Conservation (phyloP, 2,113 vertebrate species). For the Burhinus bistriatus region DNA sequence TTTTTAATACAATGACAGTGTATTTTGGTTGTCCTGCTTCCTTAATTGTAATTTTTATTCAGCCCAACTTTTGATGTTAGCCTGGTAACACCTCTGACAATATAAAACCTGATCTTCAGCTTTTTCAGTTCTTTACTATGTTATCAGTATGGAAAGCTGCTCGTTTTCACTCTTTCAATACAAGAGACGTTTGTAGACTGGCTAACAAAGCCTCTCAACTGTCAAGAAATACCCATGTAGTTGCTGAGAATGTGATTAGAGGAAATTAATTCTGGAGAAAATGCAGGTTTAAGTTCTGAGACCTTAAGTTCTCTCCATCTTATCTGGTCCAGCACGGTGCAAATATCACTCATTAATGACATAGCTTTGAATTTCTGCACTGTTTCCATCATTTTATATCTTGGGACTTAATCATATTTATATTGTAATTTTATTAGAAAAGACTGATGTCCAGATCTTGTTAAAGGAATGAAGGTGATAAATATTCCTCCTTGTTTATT, state of each 20-base stretch:
- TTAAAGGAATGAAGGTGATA: constrained; percentile 42
- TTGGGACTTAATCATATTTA: not conserved
- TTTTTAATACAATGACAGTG: not conserved
- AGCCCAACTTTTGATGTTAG: not conserved
- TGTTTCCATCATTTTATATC: not conserved
- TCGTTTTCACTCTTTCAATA: not conserved
- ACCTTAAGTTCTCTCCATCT: not conserved
- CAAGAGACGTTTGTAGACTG: not conserved
- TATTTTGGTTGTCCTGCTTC: not conserved
- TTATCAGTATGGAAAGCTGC: not conserved
- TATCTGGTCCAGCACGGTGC: not conserved
- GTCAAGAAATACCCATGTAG: not conserved
- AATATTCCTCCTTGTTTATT: constrained; percentile 45
- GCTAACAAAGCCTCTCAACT: not conserved
- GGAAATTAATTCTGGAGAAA: constrained; percentile 56
- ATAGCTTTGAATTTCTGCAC: not conserved
- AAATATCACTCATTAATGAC: not conserved
- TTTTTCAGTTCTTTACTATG: not conserved
- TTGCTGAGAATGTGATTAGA: not conserved
- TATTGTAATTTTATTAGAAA: constrained; percentile 7
- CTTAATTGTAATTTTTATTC: not conserved
- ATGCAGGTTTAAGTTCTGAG: not conserved
- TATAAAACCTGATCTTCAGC: not conserved
- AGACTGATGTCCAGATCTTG: not conserved
- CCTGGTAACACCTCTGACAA: not conserved